phyloP scores from a whole-genome alignment of 1,140 invertebrate genomes.

The Drosophila oshimai region DNA sequence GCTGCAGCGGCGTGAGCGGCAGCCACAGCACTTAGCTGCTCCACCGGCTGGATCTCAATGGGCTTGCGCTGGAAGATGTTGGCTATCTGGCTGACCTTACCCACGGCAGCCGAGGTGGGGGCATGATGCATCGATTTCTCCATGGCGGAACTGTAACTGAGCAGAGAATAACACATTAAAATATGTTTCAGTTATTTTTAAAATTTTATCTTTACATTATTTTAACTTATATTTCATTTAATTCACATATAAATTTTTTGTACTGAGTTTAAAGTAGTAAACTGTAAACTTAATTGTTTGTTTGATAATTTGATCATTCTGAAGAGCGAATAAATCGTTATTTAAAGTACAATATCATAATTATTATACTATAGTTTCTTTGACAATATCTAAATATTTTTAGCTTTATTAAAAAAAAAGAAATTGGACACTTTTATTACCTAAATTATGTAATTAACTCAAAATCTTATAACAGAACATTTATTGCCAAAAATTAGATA shows the following conservation, averaged over 20 bases:
- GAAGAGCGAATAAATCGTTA: too few species aligned
- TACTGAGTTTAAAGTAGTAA: too few species aligned
- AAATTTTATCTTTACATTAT: neutral
- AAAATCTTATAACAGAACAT: neutral
- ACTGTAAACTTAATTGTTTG: too few species aligned
- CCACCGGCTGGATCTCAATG: slow-evolving; percentile 79
- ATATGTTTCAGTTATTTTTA: neutral
- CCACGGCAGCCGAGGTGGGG: slow-evolving; percentile 84
- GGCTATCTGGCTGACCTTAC: slow-evolving; percentile 95
- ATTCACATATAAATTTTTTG: too few species aligned
- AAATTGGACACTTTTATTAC: too few species aligned
- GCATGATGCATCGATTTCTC: slow-evolving; percentile 88
- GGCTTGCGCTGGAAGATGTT: slow-evolving; percentile 92
- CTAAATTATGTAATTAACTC: neutral
- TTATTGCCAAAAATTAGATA: neutral
- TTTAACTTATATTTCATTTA: too few species aligned
- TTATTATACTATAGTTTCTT: too few species aligned
- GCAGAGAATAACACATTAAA: neutral
- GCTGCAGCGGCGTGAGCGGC: slow-evolving; percentile 73
- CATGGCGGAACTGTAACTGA: slow-evolving; percentile 81
- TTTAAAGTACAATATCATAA: too few species aligned
- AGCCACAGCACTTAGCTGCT: slow-evolving; percentile 74
- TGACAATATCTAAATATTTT: too few species aligned
- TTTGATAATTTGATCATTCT: too few species aligned
- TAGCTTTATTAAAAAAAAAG: too few species aligned